A percentile compares a stretch with the other conserved stretches of the same genome.
Conservation (phyloP, 53 echinoderm and acorn worm genomes). For the Glandiceps talaboti region DNA sequence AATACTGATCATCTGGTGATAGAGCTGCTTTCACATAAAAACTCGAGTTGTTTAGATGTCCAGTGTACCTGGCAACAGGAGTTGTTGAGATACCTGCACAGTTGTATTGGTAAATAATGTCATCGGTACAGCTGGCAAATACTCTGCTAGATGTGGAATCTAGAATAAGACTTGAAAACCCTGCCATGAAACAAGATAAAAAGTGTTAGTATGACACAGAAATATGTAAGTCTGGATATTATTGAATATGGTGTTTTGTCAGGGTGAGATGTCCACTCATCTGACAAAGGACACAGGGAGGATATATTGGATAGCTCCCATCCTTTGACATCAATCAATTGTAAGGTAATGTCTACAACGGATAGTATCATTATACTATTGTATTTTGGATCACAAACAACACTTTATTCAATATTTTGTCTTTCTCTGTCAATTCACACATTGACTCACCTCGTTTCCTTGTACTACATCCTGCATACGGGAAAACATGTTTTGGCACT, state of each 20-base stretch:
- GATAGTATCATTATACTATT: too few species aligned
- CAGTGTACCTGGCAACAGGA: slow-evolving; percentile 50
- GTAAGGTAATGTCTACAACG: too few species aligned
- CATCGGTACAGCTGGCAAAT: slow-evolving; percentile 92
- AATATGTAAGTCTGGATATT: too few species aligned
- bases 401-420: too few species aligned
- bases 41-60: slow-evolving; percentile 59
- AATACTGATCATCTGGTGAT: slow-evolving; percentile 59
- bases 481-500: slow-evolving; percentile 38
- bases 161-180: slow-evolving; percentile 66
- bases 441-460: slow-evolving; percentile 61
- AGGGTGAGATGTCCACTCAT: too few species aligned
- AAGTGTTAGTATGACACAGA: too few species aligned
- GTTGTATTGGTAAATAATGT: slow-evolving; percentile 72
- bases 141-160: slow-evolving; percentile 54
- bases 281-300: too few species aligned
- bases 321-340: too few species aligned
- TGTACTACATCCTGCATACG: slow-evolving; percentile 63
- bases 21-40: slow-evolving; percentile 84
- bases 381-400: too few species aligned
- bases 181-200: slow-evolving; percentile 24
- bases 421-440: too few species aligned
- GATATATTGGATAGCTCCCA: too few species aligned
- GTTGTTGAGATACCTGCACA: slow-evolving; percentile 29
- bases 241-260: too few species aligned